Evolutionary conservation across 2,113 vertebrate genomes (phyloP), one percentile per base, ranked within the genome.

Genomic region (Corythoichthys haematopterus): DNA sequence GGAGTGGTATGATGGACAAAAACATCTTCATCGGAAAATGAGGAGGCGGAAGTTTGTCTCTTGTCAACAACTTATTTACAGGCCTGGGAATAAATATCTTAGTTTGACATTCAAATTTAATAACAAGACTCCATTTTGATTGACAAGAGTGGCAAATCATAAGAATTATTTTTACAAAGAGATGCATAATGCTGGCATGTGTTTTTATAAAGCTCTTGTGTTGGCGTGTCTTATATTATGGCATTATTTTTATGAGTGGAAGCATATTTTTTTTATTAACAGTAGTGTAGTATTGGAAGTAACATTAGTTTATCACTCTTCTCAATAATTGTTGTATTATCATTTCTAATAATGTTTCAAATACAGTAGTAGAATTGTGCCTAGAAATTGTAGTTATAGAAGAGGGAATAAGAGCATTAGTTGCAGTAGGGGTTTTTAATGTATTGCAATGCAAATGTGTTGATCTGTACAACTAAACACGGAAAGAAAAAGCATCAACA

Each of bases 1-100:
- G 50, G 40, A 66, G 59, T 46, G 68, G 43, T 60, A 79, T 65
- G 64, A 71, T 33, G 61, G 75, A 82, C 74, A 72, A 76, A 47
- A 56, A 56, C 13, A 52, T 65, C 38, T 68, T 70, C 5, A 50
- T 47, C 15, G 5, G 1, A 57, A 57, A 57, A 57, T 57, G 55
- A 57, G 33, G 55, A 57, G 55, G 55, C 55, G 28, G 55, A 33
- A 15, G 55, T 35, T 37, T 57, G 33, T 36, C 55, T 37, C 6
- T 6, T 20, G 3, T 53, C 51, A 20, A n/a, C 52, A 55, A 52
- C 51, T 6, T 52, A n/a, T 55, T 55, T 9, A 55, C 52, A 55
- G 20, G 7, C n/a, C 52, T 9, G 6, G 28, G 28, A 55, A 55
- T 4, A 55, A 43, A 43, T 43, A 36, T 36, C 33, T 57, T 57